phyloP scores from a whole-genome alignment of 2,888 invertebrate genomes.

The Rhagium mordax region DNA sequence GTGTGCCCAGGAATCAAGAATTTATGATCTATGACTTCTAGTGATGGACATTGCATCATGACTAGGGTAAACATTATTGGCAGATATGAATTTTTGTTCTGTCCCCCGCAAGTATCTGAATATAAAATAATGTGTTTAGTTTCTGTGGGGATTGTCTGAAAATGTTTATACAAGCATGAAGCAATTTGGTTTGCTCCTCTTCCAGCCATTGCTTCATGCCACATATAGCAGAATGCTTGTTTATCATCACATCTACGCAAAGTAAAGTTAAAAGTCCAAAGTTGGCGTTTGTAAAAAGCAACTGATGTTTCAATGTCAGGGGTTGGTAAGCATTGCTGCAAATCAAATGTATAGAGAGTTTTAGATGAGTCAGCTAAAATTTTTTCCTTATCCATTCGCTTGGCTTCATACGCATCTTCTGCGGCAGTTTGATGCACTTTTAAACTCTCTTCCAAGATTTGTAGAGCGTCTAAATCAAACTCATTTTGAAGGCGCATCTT shows the following conservation, averaged over 20 bases:
- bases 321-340: slow-evolving; percentile 57
- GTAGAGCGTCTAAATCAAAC: background rate
- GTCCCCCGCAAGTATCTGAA: slow-evolving; percentile 43
- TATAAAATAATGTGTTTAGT: slow-evolving; percentile 32
- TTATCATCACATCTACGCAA: slow-evolving; percentile 47
- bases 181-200: slow-evolving; percentile 56
- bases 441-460: background rate
- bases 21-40: slow-evolving; percentile 34
- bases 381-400: background rate
- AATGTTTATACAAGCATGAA: slow-evolving; percentile 41
- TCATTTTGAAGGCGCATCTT: slow-evolving; percentile 15
- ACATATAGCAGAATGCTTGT: slow-evolving; percentile 49
- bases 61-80: slow-evolving; percentile 23
- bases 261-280: slow-evolving; percentile 59
- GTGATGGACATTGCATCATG: background rate
- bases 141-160: background rate
- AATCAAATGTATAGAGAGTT: slow-evolving; percentile 29
- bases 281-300: slow-evolving; percentile 58
- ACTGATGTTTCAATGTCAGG: slow-evolving; percentile 54
- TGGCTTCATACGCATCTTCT: slow-evolving; percentile 31
- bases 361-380: background rate
- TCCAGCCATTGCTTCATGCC: slow-evolving; percentile 56
- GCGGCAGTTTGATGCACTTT: slow-evolving; percentile 31
- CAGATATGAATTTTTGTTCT: slow-evolving; percentile 43
- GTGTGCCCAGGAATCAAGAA: slow-evolving; percentile 44